These are phyloP conservation scores for Esox lucius DNA, from an alignment of 2,797 vertebrate genomes.

Conservation along the genomic window DNA sequence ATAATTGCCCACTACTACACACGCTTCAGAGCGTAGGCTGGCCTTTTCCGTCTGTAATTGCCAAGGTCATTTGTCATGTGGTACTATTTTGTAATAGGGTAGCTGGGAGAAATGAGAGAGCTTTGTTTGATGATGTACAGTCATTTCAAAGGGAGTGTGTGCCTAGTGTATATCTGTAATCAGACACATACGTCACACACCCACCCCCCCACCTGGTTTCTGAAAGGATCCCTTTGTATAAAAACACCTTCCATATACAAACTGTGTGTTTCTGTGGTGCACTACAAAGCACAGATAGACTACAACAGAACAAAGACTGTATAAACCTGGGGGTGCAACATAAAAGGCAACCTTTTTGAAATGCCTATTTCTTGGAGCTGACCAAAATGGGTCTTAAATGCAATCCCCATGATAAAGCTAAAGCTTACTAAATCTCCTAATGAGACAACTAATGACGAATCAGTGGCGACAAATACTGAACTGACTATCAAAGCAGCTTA, in stretches of 20 bases:
- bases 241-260: neutral
- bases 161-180: conserved; percentile 37
- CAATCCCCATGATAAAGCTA: conserved; percentile 55
- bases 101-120: conserved; percentile 22
- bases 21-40: conserved; percentile 24
- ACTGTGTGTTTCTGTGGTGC: neutral
- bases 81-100: conserved; percentile 33
- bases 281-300: neutral
- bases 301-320: neutral
- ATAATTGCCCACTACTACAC: conserved; percentile 44
- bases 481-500: conserved; percentile 28
- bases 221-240: conserved; percentile 24
- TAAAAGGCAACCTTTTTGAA: neutral
- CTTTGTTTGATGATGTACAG: conserved; percentile 21
- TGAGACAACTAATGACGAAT: conserved; percentile 64
- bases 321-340: neutral
- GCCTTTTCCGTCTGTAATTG: conserved; percentile 49
- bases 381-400: conserved; percentile 48
- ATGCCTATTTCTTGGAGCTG: conserved; percentile 54
- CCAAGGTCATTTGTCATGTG: conserved; percentile 51
- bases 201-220: conserved; percentile 6
- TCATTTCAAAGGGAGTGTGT: conserved; percentile 24
- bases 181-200: conserved; percentile 24
- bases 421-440: conserved; percentile 38
- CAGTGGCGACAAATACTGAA: conserved; percentile 59